Percentiles rank a stretch among this genome's conserved stretches.
Evolutionary conservation across 2,113 vertebrate species (phyloP).

Genomic region (Australoheros scitulus): DNA sequence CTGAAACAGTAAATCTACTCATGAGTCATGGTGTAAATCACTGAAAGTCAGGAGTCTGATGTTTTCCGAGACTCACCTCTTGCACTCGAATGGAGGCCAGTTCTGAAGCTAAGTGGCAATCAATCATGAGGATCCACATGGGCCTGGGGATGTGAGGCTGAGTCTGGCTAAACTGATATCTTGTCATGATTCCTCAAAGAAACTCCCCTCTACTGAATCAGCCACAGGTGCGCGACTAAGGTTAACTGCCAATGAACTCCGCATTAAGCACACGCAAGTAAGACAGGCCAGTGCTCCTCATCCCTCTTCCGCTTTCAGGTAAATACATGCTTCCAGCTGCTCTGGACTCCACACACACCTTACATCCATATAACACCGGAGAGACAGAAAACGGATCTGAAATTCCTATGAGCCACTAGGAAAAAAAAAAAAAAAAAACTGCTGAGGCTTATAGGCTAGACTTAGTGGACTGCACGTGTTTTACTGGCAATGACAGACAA

Average conservation of each 20-base stretch:
- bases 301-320: slow-evolving; percentile 29
- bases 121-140: slow-evolving; percentile 46
- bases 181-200: slow-evolving; percentile 50
- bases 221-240: slow-evolving; percentile 44
- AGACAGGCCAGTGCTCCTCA: background rate
- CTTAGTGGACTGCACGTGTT: slow-evolving; percentile 5
- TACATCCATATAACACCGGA: background rate
- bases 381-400: slow-evolving; percentile 21
- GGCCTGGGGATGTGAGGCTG: slow-evolving; percentile 32
- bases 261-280: background rate
- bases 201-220: slow-evolving; percentile 29
- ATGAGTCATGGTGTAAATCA: slow-evolving; percentile 39
- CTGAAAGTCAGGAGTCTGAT: slow-evolving; percentile 10
- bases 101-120: slow-evolving; percentile 55
- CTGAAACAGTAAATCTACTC: background rate
- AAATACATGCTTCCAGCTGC: slow-evolving; percentile 47
- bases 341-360: slow-evolving; percentile 30
- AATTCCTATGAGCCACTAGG: slow-evolving; percentile 24
- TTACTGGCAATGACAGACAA: background rate
- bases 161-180: slow-evolving; percentile 42
- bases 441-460: slow-evolving; percentile 14
- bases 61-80: slow-evolving; percentile 45
- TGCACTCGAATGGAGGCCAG: slow-evolving; percentile 32
- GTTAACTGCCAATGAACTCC: slow-evolving; percentile 16
- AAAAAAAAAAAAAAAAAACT: background rate